Base-by-base conservation (phyloP, 2,888 invertebrate genomes). In the Opisthograptis luteolata region DNA sequence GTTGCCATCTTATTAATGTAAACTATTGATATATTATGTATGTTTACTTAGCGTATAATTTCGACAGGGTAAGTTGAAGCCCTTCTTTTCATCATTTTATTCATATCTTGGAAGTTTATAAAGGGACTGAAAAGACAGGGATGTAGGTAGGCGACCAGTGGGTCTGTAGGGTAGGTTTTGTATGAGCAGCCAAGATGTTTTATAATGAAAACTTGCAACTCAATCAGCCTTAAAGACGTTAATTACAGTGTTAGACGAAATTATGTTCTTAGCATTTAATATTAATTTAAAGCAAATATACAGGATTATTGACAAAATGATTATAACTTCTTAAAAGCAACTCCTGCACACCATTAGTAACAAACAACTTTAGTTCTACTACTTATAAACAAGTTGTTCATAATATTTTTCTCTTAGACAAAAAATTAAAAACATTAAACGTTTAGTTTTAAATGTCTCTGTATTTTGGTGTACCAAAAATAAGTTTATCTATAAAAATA, bases 81-180 rank as follows among this genome's bases (percentile, higher is more conserved):
- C 80, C 78, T 75, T 63, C 62, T 77, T 79, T 76, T 60, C 62
- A 70, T 62, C 67, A 71, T 76, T 75, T 72, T 65, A 76, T 75
- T 83, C 74, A 84, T 85, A 84, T 84, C 79, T 74, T 68, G 65
- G 66, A 67, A 69, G 72, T 65, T 60, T 41, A 64, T 64, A 64
- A 73, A 79, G 76, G 87, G 79, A 87, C 84, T 87, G 88, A 87
- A 72, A 80, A 74, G 83, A 87, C 87, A 87, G 86, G 87, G 87
- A 86, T 67, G 73, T 79, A 83, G 77, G 62, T 85, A 84, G 76
- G 73, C 69, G 80, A 73, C 72, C 75, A 73, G 71, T 74, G 70
- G 77, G 73, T 64, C 49, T 49, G 56, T 84, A 85, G 68, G 71
- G 70, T 87, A 87, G 78, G 84, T 87, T 88, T 89, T 89, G 77